phyloP scores from a whole-genome alignment of 2,797 vertebrate genomes.

The Astyanax mexicanus region DNA sequence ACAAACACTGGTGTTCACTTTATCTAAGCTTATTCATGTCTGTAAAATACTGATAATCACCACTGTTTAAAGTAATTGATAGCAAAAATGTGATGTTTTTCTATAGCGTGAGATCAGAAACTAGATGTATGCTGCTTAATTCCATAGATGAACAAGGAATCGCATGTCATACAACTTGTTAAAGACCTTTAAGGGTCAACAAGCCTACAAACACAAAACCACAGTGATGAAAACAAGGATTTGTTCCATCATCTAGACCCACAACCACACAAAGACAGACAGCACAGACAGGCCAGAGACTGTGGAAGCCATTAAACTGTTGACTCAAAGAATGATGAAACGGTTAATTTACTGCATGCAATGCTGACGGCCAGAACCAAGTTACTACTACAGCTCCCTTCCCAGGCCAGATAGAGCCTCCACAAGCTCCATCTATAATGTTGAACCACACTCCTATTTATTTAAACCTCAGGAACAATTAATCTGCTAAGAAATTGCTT shows the following conservation, averaged over 20 bases:
- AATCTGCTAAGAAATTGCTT: not conserved
- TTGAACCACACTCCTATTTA: not conserved
- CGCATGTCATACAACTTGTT: too few relatives aligned
- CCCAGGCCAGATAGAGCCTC: not conserved
- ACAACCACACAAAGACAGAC: not conserved
- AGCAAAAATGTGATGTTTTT: not conserved
- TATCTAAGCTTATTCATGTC: too few relatives aligned
- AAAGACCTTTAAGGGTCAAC: not conserved
- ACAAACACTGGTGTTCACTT: too few relatives aligned
- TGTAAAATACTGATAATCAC: too few relatives aligned
- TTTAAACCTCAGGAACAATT: not conserved
- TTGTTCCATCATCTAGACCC: conserved; percentile 3
- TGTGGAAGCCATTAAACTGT: not conserved
- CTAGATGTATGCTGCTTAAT: too few relatives aligned
- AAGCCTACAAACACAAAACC: not conserved
- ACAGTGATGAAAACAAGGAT: conserved; percentile 12
- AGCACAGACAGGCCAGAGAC: not conserved
- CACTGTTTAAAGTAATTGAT: too few relatives aligned
- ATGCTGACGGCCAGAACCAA: not conserved
- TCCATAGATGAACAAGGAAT: not conserved
- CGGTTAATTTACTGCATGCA: conserved; percentile 29
- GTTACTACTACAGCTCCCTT: not conserved
- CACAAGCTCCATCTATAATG: not conserved
- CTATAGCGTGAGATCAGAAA: too few relatives aligned
- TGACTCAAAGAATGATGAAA: conserved; percentile 37